Percentiles rank a stretch among this genome's conserved stretches.
Conservation (phyloP, 53 echinoderm and acorn worm species). For the Paracentrotus lividus region DNA sequence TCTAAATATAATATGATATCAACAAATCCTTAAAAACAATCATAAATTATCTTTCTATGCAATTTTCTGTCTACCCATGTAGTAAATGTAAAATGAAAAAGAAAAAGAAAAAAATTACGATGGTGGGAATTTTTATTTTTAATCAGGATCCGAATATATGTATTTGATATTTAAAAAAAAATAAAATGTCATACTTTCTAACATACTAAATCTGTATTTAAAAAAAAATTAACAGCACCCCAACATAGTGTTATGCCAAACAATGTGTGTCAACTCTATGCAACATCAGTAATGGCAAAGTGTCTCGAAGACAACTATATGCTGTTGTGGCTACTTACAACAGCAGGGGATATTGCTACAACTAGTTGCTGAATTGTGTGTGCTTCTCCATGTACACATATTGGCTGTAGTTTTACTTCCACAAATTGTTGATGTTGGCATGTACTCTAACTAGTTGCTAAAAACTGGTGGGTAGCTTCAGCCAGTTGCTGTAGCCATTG, state of each 20-base stretch:
- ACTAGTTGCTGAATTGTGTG: neutral
- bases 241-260: neutral
- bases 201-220: too few relatives aligned
- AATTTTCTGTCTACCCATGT: too few relatives aligned
- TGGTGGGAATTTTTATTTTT: neutral
- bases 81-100: too few relatives aligned
- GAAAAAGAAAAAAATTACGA: neutral
- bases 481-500: neutral
- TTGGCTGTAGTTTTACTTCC: too few relatives aligned
- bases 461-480: neutral
- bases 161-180: too few relatives aligned
- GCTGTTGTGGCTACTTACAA: neutral
- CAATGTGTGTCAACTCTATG: neutral
- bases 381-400: neutral
- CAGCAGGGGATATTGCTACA: neutral
- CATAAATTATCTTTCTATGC: too few relatives aligned
- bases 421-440: neutral
- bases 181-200: too few relatives aligned
- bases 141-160: neutral
- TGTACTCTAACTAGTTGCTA: neutral
- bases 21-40: too few relatives aligned
- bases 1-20: too few relatives aligned
- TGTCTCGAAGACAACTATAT: constrained; percentile 16
- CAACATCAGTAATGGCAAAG: neutral
- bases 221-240: too few relatives aligned